A percentile compares a stretch with the other conserved stretches of the same genome.
Conservation (phyloP, 2,797 vertebrate genomes). For the Onychomys leucogaster region DNA sequence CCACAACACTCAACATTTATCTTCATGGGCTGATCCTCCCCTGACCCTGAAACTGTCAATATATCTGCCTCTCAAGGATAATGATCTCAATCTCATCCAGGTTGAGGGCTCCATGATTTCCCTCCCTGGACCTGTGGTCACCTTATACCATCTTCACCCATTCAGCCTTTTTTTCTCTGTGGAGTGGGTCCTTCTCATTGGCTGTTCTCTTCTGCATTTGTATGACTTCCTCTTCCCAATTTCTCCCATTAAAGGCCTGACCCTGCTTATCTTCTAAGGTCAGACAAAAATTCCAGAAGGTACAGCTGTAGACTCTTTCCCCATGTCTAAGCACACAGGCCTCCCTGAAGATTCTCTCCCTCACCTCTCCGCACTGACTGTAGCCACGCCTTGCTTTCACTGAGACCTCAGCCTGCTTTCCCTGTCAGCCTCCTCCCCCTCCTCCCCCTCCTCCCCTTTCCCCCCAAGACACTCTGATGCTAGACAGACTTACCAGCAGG, state of each 20-base stretch:
- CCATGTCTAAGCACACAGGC: neutral
- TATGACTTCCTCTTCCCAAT: neutral
- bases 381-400: too few species aligned
- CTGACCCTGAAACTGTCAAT: neutral
- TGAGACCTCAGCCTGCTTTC: neutral
- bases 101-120: neutral
- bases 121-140: neutral
- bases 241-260: neutral
- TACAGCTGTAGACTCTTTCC: neutral
- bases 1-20: neutral
- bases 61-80: neutral
- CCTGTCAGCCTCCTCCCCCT: neutral
- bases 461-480: neutral
- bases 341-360: neutral
- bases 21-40: neutral
- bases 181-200: neutral
- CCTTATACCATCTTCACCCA: neutral
- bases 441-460: too few species aligned
- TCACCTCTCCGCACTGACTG: neutral
- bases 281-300: neutral
- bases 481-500: neutral
- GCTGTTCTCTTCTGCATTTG: neutral
- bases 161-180: neutral
- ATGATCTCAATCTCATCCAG: neutral
- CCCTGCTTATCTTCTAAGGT: neutral